Evolutionary conservation across 2,888 invertebrate species (phyloP).

Genomic region (Ophion obscuratus): DNA sequence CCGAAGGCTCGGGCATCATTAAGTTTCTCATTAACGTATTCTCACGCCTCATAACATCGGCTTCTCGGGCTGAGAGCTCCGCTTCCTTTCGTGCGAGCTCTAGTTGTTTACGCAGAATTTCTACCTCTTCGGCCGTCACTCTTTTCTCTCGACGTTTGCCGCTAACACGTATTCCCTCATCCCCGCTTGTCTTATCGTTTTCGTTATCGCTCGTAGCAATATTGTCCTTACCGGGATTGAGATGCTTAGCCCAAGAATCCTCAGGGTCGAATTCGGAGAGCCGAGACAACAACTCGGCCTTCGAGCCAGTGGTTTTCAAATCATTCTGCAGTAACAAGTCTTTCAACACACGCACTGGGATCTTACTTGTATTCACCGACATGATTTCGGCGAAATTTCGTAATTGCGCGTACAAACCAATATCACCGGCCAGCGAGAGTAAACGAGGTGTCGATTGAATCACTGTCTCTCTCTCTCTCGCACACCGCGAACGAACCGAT

Average conservation of each 20-base stretch:
- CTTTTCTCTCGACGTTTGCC: not conserved
- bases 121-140: not conserved
- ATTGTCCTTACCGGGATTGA: not conserved
- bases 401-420: not conserved
- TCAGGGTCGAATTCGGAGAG: constrained; percentile 4
- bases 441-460: constrained; percentile 12
- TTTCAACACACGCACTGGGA: constrained; percentile 22
- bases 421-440: not conserved
- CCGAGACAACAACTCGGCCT: constrained; percentile 25
- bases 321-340: not conserved
- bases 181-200: not conserved
- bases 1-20: not conserved
- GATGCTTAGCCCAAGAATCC: not conserved
- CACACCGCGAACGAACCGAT: not conserved
- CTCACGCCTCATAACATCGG: not conserved
- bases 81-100: constrained; percentile 25
- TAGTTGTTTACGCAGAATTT: not conserved
- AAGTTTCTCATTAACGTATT: not conserved
- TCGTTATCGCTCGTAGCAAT: not conserved
- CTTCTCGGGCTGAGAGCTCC: constrained; percentile 2
- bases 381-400: not conserved
- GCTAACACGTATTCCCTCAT: not conserved
- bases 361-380: constrained; percentile 1
- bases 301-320: not conserved
- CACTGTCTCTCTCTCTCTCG: too few species aligned